Evolutionary conservation across 2,888 invertebrate species (phyloP).

Genomic region (Autographa pulchrina): DNA sequence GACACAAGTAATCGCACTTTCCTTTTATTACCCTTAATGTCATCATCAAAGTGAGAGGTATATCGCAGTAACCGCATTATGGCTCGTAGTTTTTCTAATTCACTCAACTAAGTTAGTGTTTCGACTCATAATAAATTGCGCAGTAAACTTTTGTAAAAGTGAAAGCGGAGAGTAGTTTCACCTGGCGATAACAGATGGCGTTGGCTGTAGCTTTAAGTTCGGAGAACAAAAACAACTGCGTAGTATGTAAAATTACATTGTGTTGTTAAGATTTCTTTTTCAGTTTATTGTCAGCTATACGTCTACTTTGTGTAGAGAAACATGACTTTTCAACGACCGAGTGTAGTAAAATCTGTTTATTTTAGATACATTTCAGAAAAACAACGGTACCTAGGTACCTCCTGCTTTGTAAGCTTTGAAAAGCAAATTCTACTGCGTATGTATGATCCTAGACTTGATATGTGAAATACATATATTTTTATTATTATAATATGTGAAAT

Average conservation of each 20-base stretch:
- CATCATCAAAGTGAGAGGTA: constrained; percentile 69
- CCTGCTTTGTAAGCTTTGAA: too few relatives aligned
- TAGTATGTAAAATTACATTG: constrained; percentile 10
- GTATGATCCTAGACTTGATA: background rate
- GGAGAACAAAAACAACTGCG: background rate
- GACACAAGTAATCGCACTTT: constrained; percentile 75
- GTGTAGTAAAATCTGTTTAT: background rate
- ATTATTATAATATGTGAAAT: background rate
- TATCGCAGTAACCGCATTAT: constrained; percentile 59
- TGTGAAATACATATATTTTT: too few relatives aligned
- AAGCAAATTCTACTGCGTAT: background rate
- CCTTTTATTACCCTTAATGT: constrained; percentile 75
- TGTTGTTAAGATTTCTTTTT: background rate
- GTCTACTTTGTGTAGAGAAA: background rate
- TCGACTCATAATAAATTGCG: constrained; percentile 60
- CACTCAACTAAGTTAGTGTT: constrained; percentile 63
- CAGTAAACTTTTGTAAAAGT: constrained; percentile 50
- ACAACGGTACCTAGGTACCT: background rate
- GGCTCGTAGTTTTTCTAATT: constrained; percentile 62
- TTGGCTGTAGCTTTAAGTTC: constrained; percentile 35
- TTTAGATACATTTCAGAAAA: background rate
- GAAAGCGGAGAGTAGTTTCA: constrained; percentile 46
- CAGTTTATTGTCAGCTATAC: constrained; percentile 4
- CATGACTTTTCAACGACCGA: background rate
- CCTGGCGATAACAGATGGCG: constrained; percentile 59